Evolutionary conservation across 2,797 vertebrate species (phyloP).

Genomic region (Rachycentron canadum): DNA sequence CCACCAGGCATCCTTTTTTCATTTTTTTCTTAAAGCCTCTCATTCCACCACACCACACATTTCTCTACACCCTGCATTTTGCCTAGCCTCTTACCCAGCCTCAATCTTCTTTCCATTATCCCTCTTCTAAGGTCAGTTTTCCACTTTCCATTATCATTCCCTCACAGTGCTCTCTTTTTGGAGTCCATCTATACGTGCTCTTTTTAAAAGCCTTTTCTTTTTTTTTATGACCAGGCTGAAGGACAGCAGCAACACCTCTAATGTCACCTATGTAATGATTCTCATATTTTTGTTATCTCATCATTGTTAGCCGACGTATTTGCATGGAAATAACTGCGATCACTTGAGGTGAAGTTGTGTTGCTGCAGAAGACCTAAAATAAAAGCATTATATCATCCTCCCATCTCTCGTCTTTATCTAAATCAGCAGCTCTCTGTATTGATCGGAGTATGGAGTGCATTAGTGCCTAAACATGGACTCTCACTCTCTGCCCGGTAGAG

Average conservation of each 20-base stretch:
- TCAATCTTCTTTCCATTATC: conserved; percentile 80
- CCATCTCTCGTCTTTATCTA: conserved; percentile 28
- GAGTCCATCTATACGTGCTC: conserved; percentile 35
- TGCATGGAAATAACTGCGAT: not conserved
- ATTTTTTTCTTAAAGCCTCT: conserved; percentile 52
- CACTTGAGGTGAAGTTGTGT: not conserved
- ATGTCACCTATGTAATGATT: conserved; percentile 8
- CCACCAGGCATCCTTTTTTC: conserved; percentile 8
- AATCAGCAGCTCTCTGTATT: conserved; percentile 62
- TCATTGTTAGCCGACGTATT: conserved; percentile 4
- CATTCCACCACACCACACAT: conserved; percentile 42
- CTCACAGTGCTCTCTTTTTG: conserved; percentile 57
- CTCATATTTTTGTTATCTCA: conserved; percentile 18
- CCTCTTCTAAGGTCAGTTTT: conserved; percentile 69
- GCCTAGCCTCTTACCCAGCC: conserved; percentile 57
- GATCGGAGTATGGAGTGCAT: conserved; percentile 67
- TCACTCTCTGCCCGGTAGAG: conserved; percentile 51
- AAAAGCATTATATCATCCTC: conserved; percentile 34
- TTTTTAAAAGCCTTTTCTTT: conserved; percentile 50
- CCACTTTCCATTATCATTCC: conserved; percentile 77
- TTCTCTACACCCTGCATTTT: conserved; percentile 51
- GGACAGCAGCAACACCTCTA: conserved; percentile 29
- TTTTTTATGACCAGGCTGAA: conserved; percentile 40
- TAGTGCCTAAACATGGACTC: conserved; percentile 68
- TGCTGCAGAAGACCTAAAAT: conserved; percentile 35